phyloP scores from a whole-genome alignment of 2,888 invertebrate species.

The Junonia oenone region DNA sequence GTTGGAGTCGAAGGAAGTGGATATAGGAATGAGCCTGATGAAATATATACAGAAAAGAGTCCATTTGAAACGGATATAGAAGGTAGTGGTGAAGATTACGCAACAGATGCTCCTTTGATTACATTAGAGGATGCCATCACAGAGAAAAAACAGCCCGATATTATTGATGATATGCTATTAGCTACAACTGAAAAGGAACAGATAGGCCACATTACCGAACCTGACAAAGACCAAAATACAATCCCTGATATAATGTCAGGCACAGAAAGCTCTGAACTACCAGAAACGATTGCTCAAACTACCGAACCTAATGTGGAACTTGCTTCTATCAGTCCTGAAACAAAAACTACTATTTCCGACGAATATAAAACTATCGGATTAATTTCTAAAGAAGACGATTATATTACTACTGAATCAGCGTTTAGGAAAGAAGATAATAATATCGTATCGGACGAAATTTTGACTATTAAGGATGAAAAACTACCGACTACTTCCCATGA shows the following conservation, averaged over 20 bases:
- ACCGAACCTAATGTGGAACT: constrained; percentile 17
- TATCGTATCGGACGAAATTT: constrained; percentile 24
- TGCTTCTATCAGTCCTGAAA: constrained; percentile 14
- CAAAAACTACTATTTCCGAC: constrained; percentile 25
- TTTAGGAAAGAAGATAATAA: constrained; percentile 33
- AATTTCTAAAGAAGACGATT: constrained; percentile 30
- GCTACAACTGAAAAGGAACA: constrained; percentile 21
- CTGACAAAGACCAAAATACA: constrained; percentile 52
- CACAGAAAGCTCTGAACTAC: constrained; percentile 34
- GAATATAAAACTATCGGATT: constrained; percentile 16
- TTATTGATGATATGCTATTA: constrained; percentile 32
- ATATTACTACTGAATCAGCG: constrained; percentile 35
- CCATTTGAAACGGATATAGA: constrained; percentile 46
- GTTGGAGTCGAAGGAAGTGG: constrained; percentile 64
- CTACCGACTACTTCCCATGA: constrained; percentile 16
- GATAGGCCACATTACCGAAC: constrained; percentile 34
- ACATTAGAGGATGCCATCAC: constrained; percentile 22
- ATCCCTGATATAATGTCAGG: constrained; percentile 44
- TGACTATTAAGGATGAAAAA: constrained; percentile 26
- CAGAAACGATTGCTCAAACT: constrained; percentile 21
- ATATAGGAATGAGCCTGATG: constrained; percentile 64
- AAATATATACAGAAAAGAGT: constrained; percentile 47
- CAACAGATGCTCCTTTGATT: constrained; percentile 11
- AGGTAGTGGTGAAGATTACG: constrained; percentile 60
- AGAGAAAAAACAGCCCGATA: constrained; percentile 26